phyloP scores from a whole-genome alignment of 2,888 invertebrate genomes.

The Chloroclysta siterata region DNA sequence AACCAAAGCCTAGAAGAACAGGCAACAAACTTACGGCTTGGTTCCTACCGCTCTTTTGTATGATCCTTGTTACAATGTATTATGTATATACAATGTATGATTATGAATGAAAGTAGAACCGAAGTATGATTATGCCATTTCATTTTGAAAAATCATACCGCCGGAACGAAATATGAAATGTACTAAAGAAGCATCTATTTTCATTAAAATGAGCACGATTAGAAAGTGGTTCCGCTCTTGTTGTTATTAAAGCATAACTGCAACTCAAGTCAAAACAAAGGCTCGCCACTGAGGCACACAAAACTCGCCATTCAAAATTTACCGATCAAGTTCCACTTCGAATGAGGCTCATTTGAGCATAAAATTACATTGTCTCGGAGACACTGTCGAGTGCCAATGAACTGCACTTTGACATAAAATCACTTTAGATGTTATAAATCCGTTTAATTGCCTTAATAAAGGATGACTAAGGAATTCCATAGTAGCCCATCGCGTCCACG shows the following conservation, averaged over 20 bases:
- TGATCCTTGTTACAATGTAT: too few relatives aligned
- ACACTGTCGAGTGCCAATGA: conserved; percentile 83
- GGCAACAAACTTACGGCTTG: too few relatives aligned
- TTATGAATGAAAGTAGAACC: too few relatives aligned
- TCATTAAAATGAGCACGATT: conserved; percentile 61
- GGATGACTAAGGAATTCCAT: conserved; percentile 76
- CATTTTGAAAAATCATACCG: not conserved
- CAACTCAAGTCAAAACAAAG: conserved; percentile 77
- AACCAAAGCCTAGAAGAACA: too few relatives aligned
- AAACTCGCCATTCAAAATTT: conserved; percentile 81
- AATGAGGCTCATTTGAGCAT: conserved; percentile 80
- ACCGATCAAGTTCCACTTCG: conserved; percentile 80
- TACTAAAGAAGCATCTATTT: conserved; percentile 49
- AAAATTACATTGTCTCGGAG: conserved; percentile 83
- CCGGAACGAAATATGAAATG: conserved; percentile 37
- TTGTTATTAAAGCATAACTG: conserved; percentile 81
- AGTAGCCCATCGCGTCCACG: conserved; percentile 70
- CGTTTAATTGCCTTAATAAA: conserved; percentile 83
- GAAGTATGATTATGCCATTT: not conserved
- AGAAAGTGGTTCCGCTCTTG: conserved; percentile 77
- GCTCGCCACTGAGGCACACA: conserved; percentile 65
- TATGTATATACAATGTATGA: too few relatives aligned
- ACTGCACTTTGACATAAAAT: conserved; percentile 85
- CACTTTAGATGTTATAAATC: conserved; percentile 80
- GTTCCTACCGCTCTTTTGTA: too few relatives aligned